Evolutionary conservation across 2,888 invertebrate genomes (phyloP), one percentile per base, ranked within the genome.

Genomic region (Germaria angustata): DNA sequence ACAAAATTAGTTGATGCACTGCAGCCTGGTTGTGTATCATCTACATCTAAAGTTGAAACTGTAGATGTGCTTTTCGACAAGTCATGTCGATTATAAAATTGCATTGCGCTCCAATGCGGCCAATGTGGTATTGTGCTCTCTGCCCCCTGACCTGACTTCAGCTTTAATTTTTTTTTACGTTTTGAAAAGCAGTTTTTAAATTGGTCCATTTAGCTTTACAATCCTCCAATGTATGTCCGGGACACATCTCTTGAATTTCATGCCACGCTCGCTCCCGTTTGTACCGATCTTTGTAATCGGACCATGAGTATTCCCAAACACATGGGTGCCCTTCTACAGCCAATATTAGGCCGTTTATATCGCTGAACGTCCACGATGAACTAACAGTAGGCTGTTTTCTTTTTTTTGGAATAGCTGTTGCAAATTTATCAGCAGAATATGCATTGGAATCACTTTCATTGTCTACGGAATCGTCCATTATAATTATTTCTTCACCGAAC

Each of bases 321-420:
- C 66, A 66, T 20, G 51, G 34, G 13, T 66, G 66, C 11, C 28
- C 17, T 66, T 66, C 66, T 49, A 66, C 32, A 34, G 66, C 66
- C 11, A 13, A 1, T 15, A 66, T 66, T 11, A 66, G 36, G 2
- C 13, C 49, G 2, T 53, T 11, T 20, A 53, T 53, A n/a, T 3
- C 15, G 20, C 53, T 53, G 28, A 4, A 36, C 2, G 49, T 9
- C 61, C 61, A 61, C 2, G 41, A 61, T 22, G 41, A 61, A 22
- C 2, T 17, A 15, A 36, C 36, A 59, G 8, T 59, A 17, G 57
- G 57, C 15, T 59, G 36, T 59, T 36, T 49, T 22, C 13, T 39
- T 39, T 39, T 32, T 6, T 32, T 32, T 32, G 3, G 32, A 32
- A 32, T 32, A 32, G 6, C 4, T 32, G 32, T 32, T 32, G 32